Percentiles rank a stretch among this genome's conserved stretches.
These are phyloP conservation scores for Orchestia grillus DNA, from an alignment of 1,140 invertebrate species.

Conservation along the genomic window DNA sequence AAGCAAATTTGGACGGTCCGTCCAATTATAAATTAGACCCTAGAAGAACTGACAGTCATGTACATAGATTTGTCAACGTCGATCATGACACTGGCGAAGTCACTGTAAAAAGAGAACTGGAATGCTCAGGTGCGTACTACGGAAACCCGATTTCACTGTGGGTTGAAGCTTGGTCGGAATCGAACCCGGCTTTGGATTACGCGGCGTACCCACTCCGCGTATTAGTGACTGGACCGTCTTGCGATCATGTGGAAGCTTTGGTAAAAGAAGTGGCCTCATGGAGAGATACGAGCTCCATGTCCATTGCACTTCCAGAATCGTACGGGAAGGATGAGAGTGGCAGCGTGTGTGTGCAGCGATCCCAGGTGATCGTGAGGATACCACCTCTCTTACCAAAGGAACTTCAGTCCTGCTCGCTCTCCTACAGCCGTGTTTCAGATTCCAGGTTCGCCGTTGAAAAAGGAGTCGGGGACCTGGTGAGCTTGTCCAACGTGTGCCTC, in stretches of 20 bases:
- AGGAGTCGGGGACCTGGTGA: conserved; percentile 84
- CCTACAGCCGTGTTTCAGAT: conserved; percentile 83
- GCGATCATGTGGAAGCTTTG: conserved; percentile 74
- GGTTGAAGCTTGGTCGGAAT: conserved; percentile 85
- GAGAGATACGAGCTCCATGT: conserved; percentile 64
- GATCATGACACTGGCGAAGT: conserved; percentile 82
- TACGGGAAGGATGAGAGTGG: conserved; percentile 63
- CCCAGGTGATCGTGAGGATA: conserved; percentile 84
- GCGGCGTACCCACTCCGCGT: conserved; percentile 85
- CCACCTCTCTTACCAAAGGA: conserved; percentile 82
- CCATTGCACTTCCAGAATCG: conserved; percentile 67
- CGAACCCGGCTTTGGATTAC: conserved; percentile 82
- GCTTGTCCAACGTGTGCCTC: conserved; percentile 82
- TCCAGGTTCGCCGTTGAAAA: conserved; percentile 83
- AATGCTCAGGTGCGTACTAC: conserved; percentile 85
- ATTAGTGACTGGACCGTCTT: conserved; percentile 81
- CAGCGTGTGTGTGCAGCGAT: conserved; percentile 77
- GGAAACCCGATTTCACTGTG: conserved; percentile 87
- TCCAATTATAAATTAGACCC: conserved; percentile 80
- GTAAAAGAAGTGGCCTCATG: conserved; percentile 61
- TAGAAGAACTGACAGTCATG: conserved; percentile 84
- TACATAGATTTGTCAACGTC: conserved; percentile 82
- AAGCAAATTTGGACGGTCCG: conserved; percentile 63
- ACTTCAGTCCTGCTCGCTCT: conserved; percentile 81
- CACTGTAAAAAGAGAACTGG: conserved; percentile 79